Percentiles rank a stretch among this genome's conserved stretches.
Evolutionary conservation across 2,113 vertebrate genomes (phyloP).

Genomic region (Upupa epops): DNA sequence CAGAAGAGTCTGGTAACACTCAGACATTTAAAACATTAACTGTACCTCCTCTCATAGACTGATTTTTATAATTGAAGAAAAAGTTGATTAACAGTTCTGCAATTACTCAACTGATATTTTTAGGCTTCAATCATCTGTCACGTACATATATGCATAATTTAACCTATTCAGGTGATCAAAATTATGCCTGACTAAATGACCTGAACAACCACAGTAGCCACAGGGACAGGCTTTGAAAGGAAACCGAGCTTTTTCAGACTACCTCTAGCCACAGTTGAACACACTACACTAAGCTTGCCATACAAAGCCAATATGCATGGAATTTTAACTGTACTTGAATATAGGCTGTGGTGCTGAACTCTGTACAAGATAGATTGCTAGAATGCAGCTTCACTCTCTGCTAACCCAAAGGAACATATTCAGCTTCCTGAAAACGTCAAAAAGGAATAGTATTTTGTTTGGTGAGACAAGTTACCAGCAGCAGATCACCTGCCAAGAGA

Average conservation of each 20-base stretch:
- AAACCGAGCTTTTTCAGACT: neutral
- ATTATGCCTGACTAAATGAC: neutral
- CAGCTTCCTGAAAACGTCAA: neutral
- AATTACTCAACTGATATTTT: conserved; percentile 48
- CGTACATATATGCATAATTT: conserved; percentile 19
- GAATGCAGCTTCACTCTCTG: neutral
- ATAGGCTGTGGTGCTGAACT: neutral
- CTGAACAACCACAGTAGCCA: neutral
- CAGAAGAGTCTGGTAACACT: neutral
- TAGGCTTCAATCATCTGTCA: conserved; percentile 23
- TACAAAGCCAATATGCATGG: neutral
- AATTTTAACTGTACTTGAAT: neutral
- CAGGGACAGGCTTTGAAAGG: neutral
- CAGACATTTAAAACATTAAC: conserved; percentile 23
- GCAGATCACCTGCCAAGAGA: neutral
- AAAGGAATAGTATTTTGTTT: neutral
- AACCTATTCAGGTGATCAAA: conserved; percentile 18
- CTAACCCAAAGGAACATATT: neutral
- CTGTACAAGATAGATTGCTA: neutral
- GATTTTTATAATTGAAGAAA: conserved; percentile 40
- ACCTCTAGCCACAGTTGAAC: neutral
- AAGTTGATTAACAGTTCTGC: conserved; percentile 49
- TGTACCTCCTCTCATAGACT: neutral
- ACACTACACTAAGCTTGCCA: neutral
- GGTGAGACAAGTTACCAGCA: neutral